These are phyloP conservation scores for Microctonus aethiopoides DNA, from an alignment of 2,888 invertebrate species.

Conservation along the genomic window DNA sequence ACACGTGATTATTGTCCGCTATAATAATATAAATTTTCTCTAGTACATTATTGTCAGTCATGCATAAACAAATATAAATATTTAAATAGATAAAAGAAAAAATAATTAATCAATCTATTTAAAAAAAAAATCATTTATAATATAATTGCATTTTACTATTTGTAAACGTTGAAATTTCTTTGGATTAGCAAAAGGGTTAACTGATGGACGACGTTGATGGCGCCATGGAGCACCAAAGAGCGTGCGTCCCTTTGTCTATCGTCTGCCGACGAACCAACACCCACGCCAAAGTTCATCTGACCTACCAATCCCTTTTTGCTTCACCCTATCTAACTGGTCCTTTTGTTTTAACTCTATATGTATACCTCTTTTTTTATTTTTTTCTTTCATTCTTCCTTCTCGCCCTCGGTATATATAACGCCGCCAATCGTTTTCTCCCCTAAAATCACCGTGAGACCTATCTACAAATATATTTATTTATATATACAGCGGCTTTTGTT, in stretches of 20 bases:
- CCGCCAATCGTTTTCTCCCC: not conserved
- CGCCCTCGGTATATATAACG: not conserved
- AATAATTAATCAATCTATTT: not conserved
- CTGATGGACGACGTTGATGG: constrained; percentile 6
- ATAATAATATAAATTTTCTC: too few species aligned
- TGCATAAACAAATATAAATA: not conserved
- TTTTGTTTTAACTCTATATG: not conserved
- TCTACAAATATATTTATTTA: not conserved
- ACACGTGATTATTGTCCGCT: constrained; percentile 2
- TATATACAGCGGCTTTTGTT: not conserved
- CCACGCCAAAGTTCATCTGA: constrained; percentile 10
- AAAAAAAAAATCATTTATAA: not conserved
- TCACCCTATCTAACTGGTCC: not conserved
- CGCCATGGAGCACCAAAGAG: constrained; percentile 13
- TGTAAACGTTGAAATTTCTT: not conserved
- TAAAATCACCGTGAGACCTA: not conserved
- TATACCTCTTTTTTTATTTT: not conserved
- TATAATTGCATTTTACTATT: not conserved
- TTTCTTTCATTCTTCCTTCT: not conserved
- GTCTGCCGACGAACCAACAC: not conserved
- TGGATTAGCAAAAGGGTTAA: not conserved
- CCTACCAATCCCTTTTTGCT: not conserved
- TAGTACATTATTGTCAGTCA: not conserved
- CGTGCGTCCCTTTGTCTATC: constrained; percentile 23
- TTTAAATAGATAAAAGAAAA: not conserved